A percentile compares a stretch with the other conserved stretches of the same genome.
Evolutionary conservation across 2,888 invertebrate species (phyloP).

Genomic region (Chironomus tentans): DNA sequence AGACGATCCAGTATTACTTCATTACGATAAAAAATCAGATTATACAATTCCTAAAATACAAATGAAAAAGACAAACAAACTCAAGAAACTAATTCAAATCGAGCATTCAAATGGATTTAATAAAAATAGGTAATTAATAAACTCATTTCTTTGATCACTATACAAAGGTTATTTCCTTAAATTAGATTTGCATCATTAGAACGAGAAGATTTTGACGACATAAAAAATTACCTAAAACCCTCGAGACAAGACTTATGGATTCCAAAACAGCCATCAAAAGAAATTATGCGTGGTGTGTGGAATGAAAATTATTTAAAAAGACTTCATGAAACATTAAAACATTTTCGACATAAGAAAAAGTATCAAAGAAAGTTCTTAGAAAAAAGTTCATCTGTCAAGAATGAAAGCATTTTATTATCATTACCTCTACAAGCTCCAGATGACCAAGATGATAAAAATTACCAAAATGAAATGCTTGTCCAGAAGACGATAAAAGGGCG

Average conservation of each 20-base stretch:
- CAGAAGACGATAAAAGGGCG: constrained; percentile 62
- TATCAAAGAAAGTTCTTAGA: constrained; percentile 23
- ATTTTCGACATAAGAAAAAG: constrained; percentile 32
- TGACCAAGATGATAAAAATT: constrained; percentile 40
- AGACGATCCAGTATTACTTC: constrained; percentile 44
- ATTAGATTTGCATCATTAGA: constrained; percentile 14
- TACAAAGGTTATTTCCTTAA: background rate
- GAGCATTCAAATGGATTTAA: constrained; percentile 31
- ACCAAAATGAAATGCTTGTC: constrained; percentile 50
- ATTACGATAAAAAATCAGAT: constrained; percentile 51
- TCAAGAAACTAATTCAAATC: constrained; percentile 48
- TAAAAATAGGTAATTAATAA: constrained; percentile 29
- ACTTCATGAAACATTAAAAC: constrained; percentile 37
- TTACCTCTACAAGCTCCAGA: constrained; percentile 26
- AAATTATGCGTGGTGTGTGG: constrained; percentile 38
- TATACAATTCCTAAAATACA: constrained; percentile 54
- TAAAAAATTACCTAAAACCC: constrained; percentile 8
- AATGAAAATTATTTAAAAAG: constrained; percentile 36
- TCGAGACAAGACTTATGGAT: constrained; percentile 8
- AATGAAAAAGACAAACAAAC: constrained; percentile 46
- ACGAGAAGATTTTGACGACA: background rate
- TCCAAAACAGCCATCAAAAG: constrained; percentile 32
- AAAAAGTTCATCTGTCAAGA: background rate
- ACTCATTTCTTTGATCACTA: no score
- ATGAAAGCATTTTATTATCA: background rate